Base-by-base conservation (phyloP, 2,888 invertebrate genomes). In the Gryllus longicercus region DNA sequence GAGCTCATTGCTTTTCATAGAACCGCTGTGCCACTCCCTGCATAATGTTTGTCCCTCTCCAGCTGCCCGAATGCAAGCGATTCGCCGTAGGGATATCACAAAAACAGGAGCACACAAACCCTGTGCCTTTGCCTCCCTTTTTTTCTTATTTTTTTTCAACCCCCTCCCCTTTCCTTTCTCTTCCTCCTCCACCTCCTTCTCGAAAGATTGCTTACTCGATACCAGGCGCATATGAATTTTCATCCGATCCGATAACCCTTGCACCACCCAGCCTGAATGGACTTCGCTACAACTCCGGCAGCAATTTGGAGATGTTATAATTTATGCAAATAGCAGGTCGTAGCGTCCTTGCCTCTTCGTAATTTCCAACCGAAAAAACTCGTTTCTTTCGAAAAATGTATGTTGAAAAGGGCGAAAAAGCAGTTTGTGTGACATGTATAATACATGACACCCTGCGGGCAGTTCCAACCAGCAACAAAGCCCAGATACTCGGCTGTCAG, bases 231-330 rank as follows among this genome's bases (percentile, higher is more conserved):
- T 63, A 63, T 63, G 63, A 63, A 63, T 63, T 63, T 63, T 18
- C 63, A 63, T 63, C 63, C 63, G 63, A 63, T 63, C 63, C 63
- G 63, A 63, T 63, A 63, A 63, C 63, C 63, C 63, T 63, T 63
- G 18, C 63, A 63, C 63, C 63, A 63, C 63, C 63, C 63, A 63
- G 18, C 63, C 63, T 63, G 63, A 63, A 63, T 63, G 63, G 63
- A 63, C 63, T 63, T 63, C 63, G 63, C 63, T 63, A 63, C 63
- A 16, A 63, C 63, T 63, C 63, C 63, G 63, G 63, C 63, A 18
- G 63, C 63, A 63, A 63, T 63, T 63, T 63, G 63, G 63, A 63
- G 63, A 63, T 63, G 63, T 63, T 63, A 63, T 63, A 63, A 63
- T 63, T 63, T 63, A 63, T 63, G 63, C 63, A 16, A 63, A 63